Percentiles rank a stretch among this genome's conserved stretches.
phyloP scores from a whole-genome alignment of 2,113 vertebrate species.

The Balaeniceps rex region DNA sequence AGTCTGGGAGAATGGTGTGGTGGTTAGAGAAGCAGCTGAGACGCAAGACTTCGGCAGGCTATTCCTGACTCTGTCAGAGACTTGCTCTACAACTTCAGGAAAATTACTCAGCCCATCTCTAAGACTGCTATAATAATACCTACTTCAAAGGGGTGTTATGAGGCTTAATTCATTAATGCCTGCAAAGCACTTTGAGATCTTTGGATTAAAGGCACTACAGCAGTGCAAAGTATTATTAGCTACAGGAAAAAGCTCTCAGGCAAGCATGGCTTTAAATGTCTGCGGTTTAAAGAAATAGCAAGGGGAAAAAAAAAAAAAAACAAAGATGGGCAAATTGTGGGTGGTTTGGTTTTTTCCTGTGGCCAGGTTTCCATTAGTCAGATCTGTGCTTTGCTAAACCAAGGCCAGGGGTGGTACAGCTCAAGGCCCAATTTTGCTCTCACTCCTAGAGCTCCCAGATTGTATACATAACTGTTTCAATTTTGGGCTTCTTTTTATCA shows the following conservation, averaged over 20 bases:
- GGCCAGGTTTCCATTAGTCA: neutral
- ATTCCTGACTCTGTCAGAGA: constrained; percentile 42
- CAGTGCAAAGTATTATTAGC: constrained; percentile 47
- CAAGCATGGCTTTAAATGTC: constrained; percentile 34
- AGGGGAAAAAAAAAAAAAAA: neutral
- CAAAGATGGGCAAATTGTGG: neutral
- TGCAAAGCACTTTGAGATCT: constrained; percentile 60
- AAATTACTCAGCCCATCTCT: constrained; percentile 51
- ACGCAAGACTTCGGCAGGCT: neutral
- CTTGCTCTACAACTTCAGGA: constrained; percentile 50
- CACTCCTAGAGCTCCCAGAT: neutral
- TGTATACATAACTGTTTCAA: neutral
- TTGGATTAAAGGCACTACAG: constrained; percentile 56
- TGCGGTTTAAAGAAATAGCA: neutral
- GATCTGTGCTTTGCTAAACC: neutral
- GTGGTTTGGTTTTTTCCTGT: neutral
- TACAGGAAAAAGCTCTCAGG: constrained; percentile 49
- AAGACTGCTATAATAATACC: constrained; percentile 55
- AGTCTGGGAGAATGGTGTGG: neutral
- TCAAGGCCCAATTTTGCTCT: neutral
- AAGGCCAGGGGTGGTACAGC: neutral
- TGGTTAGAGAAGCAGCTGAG: neutral
- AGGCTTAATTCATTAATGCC: constrained; percentile 64
- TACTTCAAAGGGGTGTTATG: constrained; percentile 64
- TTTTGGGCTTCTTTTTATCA: neutral